Evolutionary conservation across 2,113 vertebrate genomes (phyloP), one percentile per base, ranked within the genome.

Genomic region (Xiphophorus hellerii): DNA sequence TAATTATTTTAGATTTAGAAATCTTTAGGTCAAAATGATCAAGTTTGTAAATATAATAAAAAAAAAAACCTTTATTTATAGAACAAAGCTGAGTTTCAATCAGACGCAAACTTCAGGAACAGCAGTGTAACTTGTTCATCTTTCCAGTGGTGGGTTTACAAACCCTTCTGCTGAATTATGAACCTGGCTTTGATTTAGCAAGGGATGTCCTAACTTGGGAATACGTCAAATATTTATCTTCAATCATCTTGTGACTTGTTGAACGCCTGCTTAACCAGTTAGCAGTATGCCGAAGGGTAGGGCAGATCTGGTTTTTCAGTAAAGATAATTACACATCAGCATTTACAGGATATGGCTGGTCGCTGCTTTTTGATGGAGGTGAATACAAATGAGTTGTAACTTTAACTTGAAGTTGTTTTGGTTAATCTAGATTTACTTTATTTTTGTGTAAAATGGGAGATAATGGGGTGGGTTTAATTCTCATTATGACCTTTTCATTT

Each of bases 401-500:
- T 54, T 51, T 4, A 73, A 80, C 73, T 83, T 85, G 73, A 80
- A 82, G 78, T 76, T 8, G 62, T 88, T 81, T 68, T 39, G 15
- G 4, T 27, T 54, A 48, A 3, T 20, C 5, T 2, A 70, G 13
- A 70, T n/a, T 71, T 37, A 6, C 20, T 73, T 62, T 27, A 27
- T 27, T 42, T 35, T 61, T 14, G 22, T 8, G 17, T 6, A 48
- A 20, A 48, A 48, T 1, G 39, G 58, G 17, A 42, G 64, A 17
- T 35, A 9, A 22, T 2, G 30, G 54, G 10, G 27, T 73, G 39
- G 20, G 11, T 66, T 66, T 68, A 17, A 61, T 62, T 6, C 27
- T 61, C 1, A 39, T 3, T 54, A 62, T 54, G 31, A 51, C 28
- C 67, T 27, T 25, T 84, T 84, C 81, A 81, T 69, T 74, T 76